Base-by-base conservation (phyloP, 1,140 invertebrate genomes). In the Drosophila elegans region DNA sequence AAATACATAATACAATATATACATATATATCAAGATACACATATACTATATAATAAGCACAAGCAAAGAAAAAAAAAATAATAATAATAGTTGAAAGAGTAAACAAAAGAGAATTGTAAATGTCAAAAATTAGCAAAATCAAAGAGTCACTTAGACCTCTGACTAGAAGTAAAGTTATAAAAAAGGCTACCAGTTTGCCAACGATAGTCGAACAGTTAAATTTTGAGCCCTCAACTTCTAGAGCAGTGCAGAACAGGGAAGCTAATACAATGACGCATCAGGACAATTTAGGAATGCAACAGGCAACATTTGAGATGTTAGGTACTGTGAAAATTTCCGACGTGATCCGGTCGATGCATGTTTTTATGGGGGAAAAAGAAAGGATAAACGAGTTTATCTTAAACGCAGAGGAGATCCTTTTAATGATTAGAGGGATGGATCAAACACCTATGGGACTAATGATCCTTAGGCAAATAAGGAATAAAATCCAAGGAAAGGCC, bases 251-350 rank as follows among this genome's bases (percentile, higher is more conserved):
- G 45, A 48, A 48, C 21, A 27, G 45, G 45, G 45, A 48, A 48
- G 45, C 10, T 27, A 5, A 48, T 46, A 46, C 45, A 12, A 48
- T 48, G 45, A 27, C 45, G 21, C 45, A 48, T 25, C 45, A 48
- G 10, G 45, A 48, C 12, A 27, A 48, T 48, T 48, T 27, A 48
- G 16, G 45, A 48, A 27, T 48, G 45, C 45, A 48, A 48, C 45
- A 48, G 45, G 25, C 45, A 48, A 48, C 45, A 10, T 27, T 48
- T 48, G 45, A 48, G 25, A 48, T 48, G 45, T 48, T 48, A 48
- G 45, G 45, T 11, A 48, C 45, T 10, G 45, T 48, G 12, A 48
- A 48, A 48, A 48, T 48, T 48, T 48, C 45, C 45, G 45, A 48
- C 12, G 45, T 48, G 45, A 48, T 48, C 45, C 21, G 45, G 45